Evolutionary conservation across 2,888 invertebrate genomes (phyloP).

Genomic region (Rhodophaea formosa): DNA sequence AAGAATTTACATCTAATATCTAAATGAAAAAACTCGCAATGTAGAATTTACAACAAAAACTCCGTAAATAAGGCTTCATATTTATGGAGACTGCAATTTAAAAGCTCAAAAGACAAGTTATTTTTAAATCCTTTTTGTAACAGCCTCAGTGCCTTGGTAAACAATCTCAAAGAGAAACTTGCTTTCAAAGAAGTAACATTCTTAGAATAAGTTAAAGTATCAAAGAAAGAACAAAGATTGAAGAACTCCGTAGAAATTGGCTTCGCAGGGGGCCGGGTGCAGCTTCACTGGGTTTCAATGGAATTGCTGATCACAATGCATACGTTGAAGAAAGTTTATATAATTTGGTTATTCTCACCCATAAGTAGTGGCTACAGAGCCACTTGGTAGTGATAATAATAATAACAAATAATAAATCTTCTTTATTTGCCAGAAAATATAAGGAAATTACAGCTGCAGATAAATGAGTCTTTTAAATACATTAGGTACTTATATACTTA

Average conservation of each 20-base stretch:
- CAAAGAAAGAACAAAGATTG: constrained; percentile 12
- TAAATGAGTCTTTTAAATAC: too few species aligned
- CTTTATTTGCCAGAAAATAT: too few species aligned
- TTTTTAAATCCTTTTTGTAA: neutral
- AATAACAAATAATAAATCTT: too few species aligned
- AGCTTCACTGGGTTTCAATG: neutral
- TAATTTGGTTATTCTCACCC: too few species aligned
- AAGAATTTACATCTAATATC: too few species aligned
- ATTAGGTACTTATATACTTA: too few species aligned
- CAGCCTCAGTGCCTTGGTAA: neutral
- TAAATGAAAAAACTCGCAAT: too few species aligned
- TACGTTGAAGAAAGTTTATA: neutral
- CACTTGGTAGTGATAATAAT: too few species aligned
- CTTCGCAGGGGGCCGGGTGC: neutral
- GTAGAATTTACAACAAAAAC: too few species aligned
- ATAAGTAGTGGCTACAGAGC: too few species aligned
- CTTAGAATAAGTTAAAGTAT: constrained; percentile 13
- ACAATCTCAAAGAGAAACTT: constrained; percentile 13
- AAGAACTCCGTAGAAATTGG: neutral
- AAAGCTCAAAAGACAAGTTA: neutral
- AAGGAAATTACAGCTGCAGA: too few species aligned
- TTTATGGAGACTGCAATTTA: neutral
- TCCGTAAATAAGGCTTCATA: neutral
- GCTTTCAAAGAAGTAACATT: constrained; percentile 3
- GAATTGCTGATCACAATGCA: neutral